These are phyloP conservation scores for Portunus trituberculatus DNA, from an alignment of 1,140 invertebrate species.

Conservation along the genomic window DNA sequence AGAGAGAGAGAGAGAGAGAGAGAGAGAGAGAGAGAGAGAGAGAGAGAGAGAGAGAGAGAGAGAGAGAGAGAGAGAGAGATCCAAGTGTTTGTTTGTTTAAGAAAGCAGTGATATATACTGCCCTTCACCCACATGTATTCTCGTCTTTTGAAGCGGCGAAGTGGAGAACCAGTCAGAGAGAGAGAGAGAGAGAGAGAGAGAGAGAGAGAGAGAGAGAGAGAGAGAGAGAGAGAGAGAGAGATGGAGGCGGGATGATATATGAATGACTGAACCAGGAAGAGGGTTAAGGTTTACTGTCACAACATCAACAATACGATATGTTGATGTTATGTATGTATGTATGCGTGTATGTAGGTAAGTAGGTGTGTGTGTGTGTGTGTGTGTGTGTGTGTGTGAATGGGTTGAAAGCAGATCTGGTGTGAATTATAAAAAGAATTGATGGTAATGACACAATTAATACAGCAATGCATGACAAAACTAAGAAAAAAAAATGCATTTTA, in stretches of 20 bases:
- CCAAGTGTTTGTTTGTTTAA: neutral
- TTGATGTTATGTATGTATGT: neutral
- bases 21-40: constrained; percentile 11
- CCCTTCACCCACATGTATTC: too few species aligned
- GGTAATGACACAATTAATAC: too few species aligned
- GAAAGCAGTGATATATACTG: too few species aligned
- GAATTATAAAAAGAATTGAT: too few species aligned
- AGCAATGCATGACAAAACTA: too few species aligned
- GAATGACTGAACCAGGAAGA: neutral
- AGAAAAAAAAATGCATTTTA: too few species aligned
- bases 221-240: constrained; percentile 4
- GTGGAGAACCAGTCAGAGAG: neutral
- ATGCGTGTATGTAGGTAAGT: neutral
- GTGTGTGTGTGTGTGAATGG: too few species aligned
- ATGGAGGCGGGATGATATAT: neutral
- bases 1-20: too few species aligned
- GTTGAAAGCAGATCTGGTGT: too few species aligned
- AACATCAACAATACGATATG: too few species aligned
- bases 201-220: constrained; percentile 28
- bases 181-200: neutral
- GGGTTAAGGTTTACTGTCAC: too few species aligned
- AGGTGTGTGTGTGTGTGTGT: too few species aligned
- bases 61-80: neutral
- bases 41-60: neutral
- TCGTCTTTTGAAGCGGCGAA: neutral